Conservation (phyloP, 2,797 vertebrate species). For the Gymnoscopelus microlampas region DNA sequence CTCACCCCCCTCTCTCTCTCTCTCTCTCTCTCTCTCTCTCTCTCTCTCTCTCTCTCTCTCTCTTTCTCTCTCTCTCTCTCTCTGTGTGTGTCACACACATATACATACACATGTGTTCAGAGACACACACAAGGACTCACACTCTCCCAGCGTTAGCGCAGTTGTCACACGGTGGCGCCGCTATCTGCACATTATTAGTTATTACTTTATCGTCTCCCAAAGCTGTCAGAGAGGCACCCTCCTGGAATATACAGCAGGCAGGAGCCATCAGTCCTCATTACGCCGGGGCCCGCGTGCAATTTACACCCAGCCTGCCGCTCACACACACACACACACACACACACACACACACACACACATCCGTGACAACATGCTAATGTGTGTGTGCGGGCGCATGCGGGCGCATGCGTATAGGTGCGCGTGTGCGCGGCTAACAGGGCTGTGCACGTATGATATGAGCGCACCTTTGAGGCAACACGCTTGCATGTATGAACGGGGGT, state of each 20-base stretch:
- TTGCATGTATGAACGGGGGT: slow-evolving; percentile 65
- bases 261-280: slow-evolving; percentile 86
- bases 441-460: slow-evolving; percentile 73
- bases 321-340: slow-evolving; percentile 44
- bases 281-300: slow-evolving; percentile 70
- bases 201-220: slow-evolving; percentile 84
- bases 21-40: slow-evolving; percentile 34
- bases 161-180: slow-evolving; percentile 78
- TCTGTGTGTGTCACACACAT: slow-evolving; percentile 17
- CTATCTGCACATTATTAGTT: slow-evolving; percentile 86
- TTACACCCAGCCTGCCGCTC: slow-evolving; percentile 75
- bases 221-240: slow-evolving; percentile 83
- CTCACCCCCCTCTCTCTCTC: slow-evolving; percentile 18
- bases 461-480: slow-evolving; percentile 74
- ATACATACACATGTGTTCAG: slow-evolving; percentile 24
- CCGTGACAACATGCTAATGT: slow-evolving; percentile 78
- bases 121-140: slow-evolving; percentile 50
- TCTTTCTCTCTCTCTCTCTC: slow-evolving; percentile 27
- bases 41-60: slow-evolving; percentile 25
- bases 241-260: slow-evolving; percentile 80
- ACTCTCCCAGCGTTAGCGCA: slow-evolving; percentile 64
- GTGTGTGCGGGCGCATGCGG: slow-evolving; percentile 49
- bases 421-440: slow-evolving; percentile 74
- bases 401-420: slow-evolving; percentile 2
- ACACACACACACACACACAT: slow-evolving; percentile 3